Percentiles rank a stretch among this genome's conserved stretches.
Evolutionary conservation across 2,888 invertebrate genomes (phyloP).

Genomic region (Andricus curvator): DNA sequence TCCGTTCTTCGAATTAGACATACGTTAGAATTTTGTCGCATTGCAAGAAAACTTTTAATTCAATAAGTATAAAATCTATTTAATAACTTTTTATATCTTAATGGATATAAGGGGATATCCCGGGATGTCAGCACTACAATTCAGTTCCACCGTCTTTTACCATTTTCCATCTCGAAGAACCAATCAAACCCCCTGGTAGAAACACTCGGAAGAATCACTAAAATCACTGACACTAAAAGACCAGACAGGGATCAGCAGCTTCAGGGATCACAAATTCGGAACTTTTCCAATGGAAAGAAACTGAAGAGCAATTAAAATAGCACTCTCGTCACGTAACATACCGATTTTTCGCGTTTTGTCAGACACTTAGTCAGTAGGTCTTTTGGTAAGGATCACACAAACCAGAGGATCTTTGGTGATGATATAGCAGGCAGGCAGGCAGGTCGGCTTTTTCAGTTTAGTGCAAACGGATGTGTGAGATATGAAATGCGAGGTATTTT

Average conservation of each 20-base stretch:
- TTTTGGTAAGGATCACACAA: constrained; percentile 48
- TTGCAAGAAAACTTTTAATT: background rate
- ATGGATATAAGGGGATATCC: background rate
- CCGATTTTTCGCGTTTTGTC: background rate
- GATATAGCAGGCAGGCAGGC: constrained; percentile 1
- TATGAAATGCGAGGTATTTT: constrained; percentile 17
- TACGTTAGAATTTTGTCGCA: background rate
- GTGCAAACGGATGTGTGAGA: constrained; percentile 37
- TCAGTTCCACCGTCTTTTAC: background rate
- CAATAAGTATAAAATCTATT: background rate
- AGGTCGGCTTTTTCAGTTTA: constrained; percentile 43
- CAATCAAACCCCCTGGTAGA: background rate
- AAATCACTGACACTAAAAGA: constrained; percentile 18
- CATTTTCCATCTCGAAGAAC: background rate
- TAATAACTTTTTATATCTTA: background rate
- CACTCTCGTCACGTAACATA: constrained; percentile 7
- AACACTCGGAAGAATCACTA: constrained; percentile 3
- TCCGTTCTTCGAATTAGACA: constrained; percentile 11
- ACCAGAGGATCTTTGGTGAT: constrained; percentile 52
- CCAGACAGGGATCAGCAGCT: constrained; percentile 1
- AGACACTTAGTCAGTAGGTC: constrained; percentile 15
- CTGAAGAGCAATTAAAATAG: background rate
- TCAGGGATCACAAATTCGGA: background rate
- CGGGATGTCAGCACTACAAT: background rate
- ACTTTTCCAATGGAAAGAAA: background rate